Evolutionary conservation across 2,797 vertebrate genomes (phyloP), one percentile per base, ranked within the genome.

Genomic region (Chaunax sp.): DNA sequence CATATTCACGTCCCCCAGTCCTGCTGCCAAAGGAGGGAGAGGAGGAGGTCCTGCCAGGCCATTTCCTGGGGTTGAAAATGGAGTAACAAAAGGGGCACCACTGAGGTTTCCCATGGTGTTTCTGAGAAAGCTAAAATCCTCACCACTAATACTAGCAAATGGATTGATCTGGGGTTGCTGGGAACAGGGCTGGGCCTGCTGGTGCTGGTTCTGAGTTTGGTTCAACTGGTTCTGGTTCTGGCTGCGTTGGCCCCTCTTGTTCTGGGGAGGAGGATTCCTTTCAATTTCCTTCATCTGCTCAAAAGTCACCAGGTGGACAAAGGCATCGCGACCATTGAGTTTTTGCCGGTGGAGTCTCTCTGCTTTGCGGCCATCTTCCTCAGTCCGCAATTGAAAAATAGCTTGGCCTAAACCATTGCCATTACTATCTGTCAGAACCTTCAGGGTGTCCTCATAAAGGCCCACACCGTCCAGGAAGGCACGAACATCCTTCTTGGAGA

Each of bases 271-370:
- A 53, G 97, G 97, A 85, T 97, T 98, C 85, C 95, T 96, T 81
- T 99, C 97, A 81, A 98, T 95, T 68, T 97, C 97, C 84, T 96
- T 96, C 96, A 98, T 97, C 87, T 99, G 97, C 49, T 99, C 97
- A 75, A 95, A 88, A 26, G 96, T 96, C 73, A 99, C 94, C 78
- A 99, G 85, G 85, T 97, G 97, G 65, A 99, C 93, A 86, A 98
- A 97, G 67, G 96, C 97, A 91, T 99, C 97, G 64, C 98, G 96
- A 47, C 97, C 98, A 49, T 98, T 98, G 72, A 99, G 92, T 74
- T 99, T 99, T 87, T 99, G 98, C 77, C 97, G 95, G 83, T 99
- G 97, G 40, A 99, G 93, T 73, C 96, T 94, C 87, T 99, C 98
- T 45, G 96, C 96, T 89, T 98, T 98, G 60, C 92, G 95, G 72